Conservation (phyloP, 1,140 invertebrate genomes). For the Meloidogyne chitwoodi region DNA sequence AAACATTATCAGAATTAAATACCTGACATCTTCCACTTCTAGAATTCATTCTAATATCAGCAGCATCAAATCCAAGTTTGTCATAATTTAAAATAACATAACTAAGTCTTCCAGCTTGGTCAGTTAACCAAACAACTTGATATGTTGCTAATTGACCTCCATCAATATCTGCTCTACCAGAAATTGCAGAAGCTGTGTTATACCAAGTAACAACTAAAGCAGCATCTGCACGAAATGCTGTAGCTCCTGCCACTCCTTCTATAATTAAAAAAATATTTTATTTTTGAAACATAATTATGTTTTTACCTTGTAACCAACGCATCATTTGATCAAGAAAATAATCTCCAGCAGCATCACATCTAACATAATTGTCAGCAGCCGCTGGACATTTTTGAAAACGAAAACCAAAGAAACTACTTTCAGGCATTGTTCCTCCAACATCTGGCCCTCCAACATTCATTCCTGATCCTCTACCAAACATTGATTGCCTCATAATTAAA, state of each 20-base stretch:
- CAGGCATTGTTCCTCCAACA: slow-evolving; percentile 35
- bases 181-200: slow-evolving; percentile 59
- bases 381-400: slow-evolving; percentile 48
- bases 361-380: slow-evolving; percentile 50
- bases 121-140: slow-evolving; percentile 52
- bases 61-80: slow-evolving; percentile 52
- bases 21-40: slow-evolving; percentile 43
- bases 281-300: too few species aligned
- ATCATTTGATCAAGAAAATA: slow-evolving; percentile 60
- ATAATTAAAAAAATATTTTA: neutral
- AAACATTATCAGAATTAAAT: neutral
- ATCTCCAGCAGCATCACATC: slow-evolving; percentile 51
- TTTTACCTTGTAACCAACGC: slow-evolving; percentile 48
- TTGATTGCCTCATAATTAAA: slow-evolving; percentile 54
- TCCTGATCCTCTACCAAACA: slow-evolving; percentile 53
- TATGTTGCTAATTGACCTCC: slow-evolving; percentile 56
- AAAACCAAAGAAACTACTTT: slow-evolving; percentile 52
- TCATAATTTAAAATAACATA: slow-evolving; percentile 53
- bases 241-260: slow-evolving; percentile 58
- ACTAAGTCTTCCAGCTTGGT: slow-evolving; percentile 39
- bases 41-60: slow-evolving; percentile 46
- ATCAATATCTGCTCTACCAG: slow-evolving; percentile 57
- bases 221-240: slow-evolving; percentile 57
- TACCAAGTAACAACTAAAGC: slow-evolving; percentile 59
- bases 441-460: slow-evolving; percentile 45